Evolutionary conservation across 2,113 vertebrate genomes (phyloP).

Genomic region (Triplophysa rosa): DNA sequence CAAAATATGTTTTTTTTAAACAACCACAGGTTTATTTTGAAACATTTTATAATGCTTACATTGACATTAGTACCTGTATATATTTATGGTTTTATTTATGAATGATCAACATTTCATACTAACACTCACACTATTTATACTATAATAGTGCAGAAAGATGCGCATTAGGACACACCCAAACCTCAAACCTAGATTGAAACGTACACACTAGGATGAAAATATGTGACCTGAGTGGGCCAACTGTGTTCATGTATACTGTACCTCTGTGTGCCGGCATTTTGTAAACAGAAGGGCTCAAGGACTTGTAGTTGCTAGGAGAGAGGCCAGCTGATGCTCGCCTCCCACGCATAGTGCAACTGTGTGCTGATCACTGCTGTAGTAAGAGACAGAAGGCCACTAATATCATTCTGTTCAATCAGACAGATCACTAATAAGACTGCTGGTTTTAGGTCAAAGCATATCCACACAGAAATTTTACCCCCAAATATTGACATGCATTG

Average conservation of each 20-base stretch:
- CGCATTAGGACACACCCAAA: not conserved
- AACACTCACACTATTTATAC: too few species aligned
- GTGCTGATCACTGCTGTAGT: constrained; percentile 32
- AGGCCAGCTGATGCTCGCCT: constrained; percentile 49
- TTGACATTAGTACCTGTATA: too few species aligned
- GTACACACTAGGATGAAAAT: constrained; percentile 29
- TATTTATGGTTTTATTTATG: too few species aligned
- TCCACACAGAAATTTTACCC: constrained; percentile 5
- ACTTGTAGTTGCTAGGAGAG: constrained; percentile 55
- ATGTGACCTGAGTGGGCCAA: constrained; percentile 43
- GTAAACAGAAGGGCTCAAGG: constrained; percentile 43
- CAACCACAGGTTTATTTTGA: too few species aligned
- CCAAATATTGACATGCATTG: constrained; percentile 8
- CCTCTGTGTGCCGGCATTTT: constrained; percentile 50
- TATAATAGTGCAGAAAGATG: too few species aligned
- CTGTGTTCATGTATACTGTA: constrained; percentile 17
- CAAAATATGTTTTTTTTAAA: too few species aligned
- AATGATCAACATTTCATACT: too few species aligned
- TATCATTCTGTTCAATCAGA: constrained; percentile 26
- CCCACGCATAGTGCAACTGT: constrained; percentile 52
- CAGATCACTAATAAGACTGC: constrained; percentile 9
- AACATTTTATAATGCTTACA: too few species aligned
- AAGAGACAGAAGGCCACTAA: constrained; percentile 17
- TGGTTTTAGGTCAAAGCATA: constrained; percentile 11
- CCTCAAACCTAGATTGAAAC: not conserved